These are phyloP conservation scores for Ancistrus triradiatus DNA, from an alignment of 2,113 vertebrate genomes.

Conservation along the genomic window DNA sequence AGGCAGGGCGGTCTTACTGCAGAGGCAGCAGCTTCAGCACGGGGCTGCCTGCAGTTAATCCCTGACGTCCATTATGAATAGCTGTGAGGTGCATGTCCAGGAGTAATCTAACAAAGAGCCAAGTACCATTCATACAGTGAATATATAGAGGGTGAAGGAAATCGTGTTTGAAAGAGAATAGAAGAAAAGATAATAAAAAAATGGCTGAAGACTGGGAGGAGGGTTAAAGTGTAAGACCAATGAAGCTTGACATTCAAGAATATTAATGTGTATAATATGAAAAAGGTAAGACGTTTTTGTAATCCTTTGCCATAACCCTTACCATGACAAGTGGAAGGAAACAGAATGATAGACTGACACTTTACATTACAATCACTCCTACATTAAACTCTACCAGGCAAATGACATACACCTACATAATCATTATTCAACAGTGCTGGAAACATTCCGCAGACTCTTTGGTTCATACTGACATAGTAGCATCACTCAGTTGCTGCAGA, in stretches of 20 bases:
- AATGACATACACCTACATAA: too few species aligned
- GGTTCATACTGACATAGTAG: too few species aligned
- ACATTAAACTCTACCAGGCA: too few species aligned
- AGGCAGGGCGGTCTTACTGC: conserved; percentile 33
- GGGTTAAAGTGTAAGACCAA: background rate
- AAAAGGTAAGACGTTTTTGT: too few species aligned
- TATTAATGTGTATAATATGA: background rate
- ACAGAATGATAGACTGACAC: too few species aligned
- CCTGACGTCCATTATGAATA: conserved; percentile 41
- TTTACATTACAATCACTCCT: too few species aligned
- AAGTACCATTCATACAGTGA: conserved; percentile 30
- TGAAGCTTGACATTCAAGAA: background rate
- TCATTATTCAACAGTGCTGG: too few species aligned
- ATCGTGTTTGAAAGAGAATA: background rate
- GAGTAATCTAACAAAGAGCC: conserved; percentile 42
- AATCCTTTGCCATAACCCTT: too few species aligned
- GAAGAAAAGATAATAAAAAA: background rate
- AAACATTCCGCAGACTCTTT: too few species aligned
- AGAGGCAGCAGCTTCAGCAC: conserved; percentile 38
- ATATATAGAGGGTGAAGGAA: background rate
- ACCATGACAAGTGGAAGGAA: too few species aligned
- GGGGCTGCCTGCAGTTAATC: conserved; percentile 35
- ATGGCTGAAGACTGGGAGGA: too few species aligned
- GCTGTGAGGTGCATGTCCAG: conserved; percentile 29
- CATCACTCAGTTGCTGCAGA: too few species aligned